These are phyloP conservation scores for Ophiothrix spiculata DNA, from an alignment of 35 echinoderm and acorn worm species.

Conservation along the genomic window DNA sequence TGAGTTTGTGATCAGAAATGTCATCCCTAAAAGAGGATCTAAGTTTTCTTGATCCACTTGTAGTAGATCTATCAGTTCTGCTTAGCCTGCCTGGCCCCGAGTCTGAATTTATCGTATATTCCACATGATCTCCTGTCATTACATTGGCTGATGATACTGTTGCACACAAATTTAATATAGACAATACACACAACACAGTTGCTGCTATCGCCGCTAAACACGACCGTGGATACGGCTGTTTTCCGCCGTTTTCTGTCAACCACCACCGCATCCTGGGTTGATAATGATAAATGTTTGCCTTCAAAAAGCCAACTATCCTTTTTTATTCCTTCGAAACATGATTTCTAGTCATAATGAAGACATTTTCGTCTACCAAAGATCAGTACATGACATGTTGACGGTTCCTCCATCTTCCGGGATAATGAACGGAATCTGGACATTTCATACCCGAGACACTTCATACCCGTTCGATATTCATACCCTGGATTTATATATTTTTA, in stretches of 20 bases:
- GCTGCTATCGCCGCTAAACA: not conserved
- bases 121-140: not conserved
- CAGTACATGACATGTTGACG: not conserved
- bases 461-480: too few species aligned
- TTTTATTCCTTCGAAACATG: not conserved
- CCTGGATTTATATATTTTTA: too few species aligned
- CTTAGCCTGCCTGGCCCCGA: not conserved
- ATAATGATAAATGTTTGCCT: not conserved
- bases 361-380: not conserved
- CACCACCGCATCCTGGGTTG: not conserved
- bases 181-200: not conserved
- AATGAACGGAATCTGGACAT: too few species aligned
- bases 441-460: too few species aligned
- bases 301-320: not conserved
- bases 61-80: not conserved
- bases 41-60: not conserved
- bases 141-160: not conserved
- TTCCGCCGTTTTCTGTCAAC: not conserved
- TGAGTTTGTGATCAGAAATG: too few species aligned
- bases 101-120: not conserved
- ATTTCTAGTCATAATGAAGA: not conserved
- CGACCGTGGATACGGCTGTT: not conserved
- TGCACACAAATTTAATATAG: not conserved
- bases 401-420: not conserved
- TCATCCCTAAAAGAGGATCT: too few species aligned